Evolutionary conservation across 2,797 vertebrate species (phyloP), one percentile per base, ranked within the genome.

Genomic region (Vespertilio murinus): DNA sequence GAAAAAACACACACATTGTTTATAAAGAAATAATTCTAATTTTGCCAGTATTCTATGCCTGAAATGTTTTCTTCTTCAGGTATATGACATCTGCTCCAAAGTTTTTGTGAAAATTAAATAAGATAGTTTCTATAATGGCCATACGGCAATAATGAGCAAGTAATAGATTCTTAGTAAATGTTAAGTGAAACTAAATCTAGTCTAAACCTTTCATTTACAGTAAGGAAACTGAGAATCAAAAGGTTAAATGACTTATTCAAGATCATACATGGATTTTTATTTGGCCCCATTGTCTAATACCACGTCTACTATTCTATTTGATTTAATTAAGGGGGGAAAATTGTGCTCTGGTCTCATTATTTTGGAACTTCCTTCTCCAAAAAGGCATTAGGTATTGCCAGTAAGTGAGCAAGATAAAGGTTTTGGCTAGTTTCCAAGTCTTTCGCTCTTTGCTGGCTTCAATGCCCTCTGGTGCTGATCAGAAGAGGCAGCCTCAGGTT

Each of bases 391-490:
- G 14, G 5, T 77, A 91, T 33, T 81, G 54, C 22, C 47, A 52
- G 28, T 74, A 23, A 93, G 23, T 74, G 45, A 82, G 54, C 35
- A 42, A 22, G 18, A 75, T 38, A 42, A 88, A 90, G 33, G 30
- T 56, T 79, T 12, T 47, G 61, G 38, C 73, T 64, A 78, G 42
- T 42, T n/a, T 35, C 38, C 49, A 82, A 89, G 47, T 38, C 28
- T 40, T 45, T 40, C 25, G 42, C 6, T 85, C 65, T 94, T 70
- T 85, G 54, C 30, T 78, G 49, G 54, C 13, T 91, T 89, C 80
- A 89, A n/a, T 91, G 90, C 70, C 86, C 86, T 90, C 69, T 64
- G 87, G 86, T 74, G 89, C 73, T 95, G 59, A 90, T 18, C 42
- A 61, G 28, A n/a, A 95, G 85, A 92, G 33, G 47, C 18, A 92